phyloP scores from a whole-genome alignment of 2,888 invertebrate genomes.

The Tachystola acroxantha region DNA sequence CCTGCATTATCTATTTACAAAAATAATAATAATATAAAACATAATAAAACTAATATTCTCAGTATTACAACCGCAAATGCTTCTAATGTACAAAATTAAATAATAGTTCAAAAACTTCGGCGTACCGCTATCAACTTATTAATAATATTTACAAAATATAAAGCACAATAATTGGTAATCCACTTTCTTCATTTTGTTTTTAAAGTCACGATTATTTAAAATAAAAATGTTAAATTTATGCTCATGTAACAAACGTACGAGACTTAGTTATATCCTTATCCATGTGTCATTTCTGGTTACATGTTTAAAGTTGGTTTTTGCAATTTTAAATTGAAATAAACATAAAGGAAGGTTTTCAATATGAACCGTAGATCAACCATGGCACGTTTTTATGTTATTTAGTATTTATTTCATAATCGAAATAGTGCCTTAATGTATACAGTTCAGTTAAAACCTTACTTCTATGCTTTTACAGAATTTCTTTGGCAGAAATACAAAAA shows the following conservation, averaged over 20 bases:
- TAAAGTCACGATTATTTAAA: slow-evolving; percentile 4
- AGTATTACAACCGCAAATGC: slow-evolving; percentile 9
- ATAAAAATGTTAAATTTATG: neutral
- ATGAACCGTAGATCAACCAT: too few relatives aligned
- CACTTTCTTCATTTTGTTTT: slow-evolving; percentile 2
- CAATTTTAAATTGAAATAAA: too few relatives aligned
- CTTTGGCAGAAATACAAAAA: slow-evolving; percentile 29
- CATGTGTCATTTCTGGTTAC: too few relatives aligned
- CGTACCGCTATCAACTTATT: slow-evolving; percentile 21
- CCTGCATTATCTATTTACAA: slow-evolving; percentile 76
- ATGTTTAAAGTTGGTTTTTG: too few relatives aligned
- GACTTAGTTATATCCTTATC: too few relatives aligned
- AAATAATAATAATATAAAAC: slow-evolving; percentile 47
- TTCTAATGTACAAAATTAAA: slow-evolving; percentile 29
- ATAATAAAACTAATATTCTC: slow-evolving; percentile 48
- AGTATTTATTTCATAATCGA: too few relatives aligned
- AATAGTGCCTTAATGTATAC: too few relatives aligned
- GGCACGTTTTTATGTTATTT: too few relatives aligned
- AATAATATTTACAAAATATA: slow-evolving; percentile 27
- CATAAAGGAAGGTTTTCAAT: too few relatives aligned
- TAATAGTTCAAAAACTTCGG: slow-evolving; percentile 20
- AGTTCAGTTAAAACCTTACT: too few relatives aligned
- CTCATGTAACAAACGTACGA: too few relatives aligned
- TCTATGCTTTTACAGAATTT: too few relatives aligned
- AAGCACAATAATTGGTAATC: slow-evolving; percentile 14